Percentiles rank a stretch among this genome's conserved stretches.
Evolutionary conservation across 2,888 invertebrate species (phyloP).

Genomic region (Cheilosia urbana): DNA sequence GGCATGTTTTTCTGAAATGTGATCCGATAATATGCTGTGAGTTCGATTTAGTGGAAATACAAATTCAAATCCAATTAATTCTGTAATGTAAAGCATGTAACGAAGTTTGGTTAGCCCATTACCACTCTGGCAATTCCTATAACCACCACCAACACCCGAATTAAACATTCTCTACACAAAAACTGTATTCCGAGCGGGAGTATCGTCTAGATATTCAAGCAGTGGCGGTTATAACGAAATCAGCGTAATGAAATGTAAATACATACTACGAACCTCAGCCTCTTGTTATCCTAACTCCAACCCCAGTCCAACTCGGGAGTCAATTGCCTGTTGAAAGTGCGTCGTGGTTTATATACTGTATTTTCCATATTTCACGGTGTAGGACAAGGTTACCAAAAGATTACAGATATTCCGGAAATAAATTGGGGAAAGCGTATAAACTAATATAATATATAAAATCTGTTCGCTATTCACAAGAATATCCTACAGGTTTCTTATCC

Average conservation of each 20-base stretch:
- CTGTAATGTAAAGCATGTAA: slow-evolving; percentile 18
- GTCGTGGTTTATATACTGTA: slow-evolving; percentile 47
- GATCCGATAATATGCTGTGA: slow-evolving; percentile 25
- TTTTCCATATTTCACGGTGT: slow-evolving; percentile 47
- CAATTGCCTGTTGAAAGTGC: slow-evolving; percentile 51
- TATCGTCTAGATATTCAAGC: too few relatives aligned
- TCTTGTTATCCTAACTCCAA: not conserved
- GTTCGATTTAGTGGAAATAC: slow-evolving; percentile 22
- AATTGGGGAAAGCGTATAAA: not conserved
- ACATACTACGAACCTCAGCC: slow-evolving; percentile 14
- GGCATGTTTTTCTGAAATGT: not conserved
- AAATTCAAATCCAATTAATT: slow-evolving; percentile 61
- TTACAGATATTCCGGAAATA: not conserved
- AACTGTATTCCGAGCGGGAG: not conserved
- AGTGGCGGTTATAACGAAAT: slow-evolving; percentile 53
- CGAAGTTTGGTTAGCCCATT: slow-evolving; percentile 25
- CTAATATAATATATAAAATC: not conserved
- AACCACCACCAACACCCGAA: not conserved
- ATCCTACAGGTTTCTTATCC: slow-evolving; percentile 36
- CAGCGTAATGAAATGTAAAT: slow-evolving; percentile 67
- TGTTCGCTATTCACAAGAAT: not conserved
- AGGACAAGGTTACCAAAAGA: not conserved
- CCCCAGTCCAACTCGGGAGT: slow-evolving; percentile 17
- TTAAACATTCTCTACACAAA: slow-evolving; percentile 2
- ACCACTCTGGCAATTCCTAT: not conserved